Conservation (phyloP, 2,888 invertebrate genomes). For the Pollenia amentaria region DNA sequence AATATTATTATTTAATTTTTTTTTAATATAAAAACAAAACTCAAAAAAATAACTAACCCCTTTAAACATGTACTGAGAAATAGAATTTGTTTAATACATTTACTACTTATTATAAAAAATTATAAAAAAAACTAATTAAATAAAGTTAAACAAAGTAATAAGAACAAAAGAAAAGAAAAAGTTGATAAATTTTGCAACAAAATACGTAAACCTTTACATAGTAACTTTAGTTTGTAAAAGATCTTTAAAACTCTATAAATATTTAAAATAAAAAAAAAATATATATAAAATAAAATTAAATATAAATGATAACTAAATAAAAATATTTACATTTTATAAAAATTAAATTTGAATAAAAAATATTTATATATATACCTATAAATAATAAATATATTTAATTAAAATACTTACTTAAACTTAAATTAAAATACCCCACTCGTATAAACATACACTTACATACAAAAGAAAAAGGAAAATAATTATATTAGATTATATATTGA, state of each 20-base stretch:
- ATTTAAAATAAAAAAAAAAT: slow-evolving; percentile 62
- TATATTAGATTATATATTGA: neutral
- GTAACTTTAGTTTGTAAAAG: slow-evolving; percentile 80
- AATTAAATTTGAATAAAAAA: slow-evolving; percentile 2
- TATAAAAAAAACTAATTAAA: slow-evolving; percentile 28
- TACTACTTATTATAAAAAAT: slow-evolving; percentile 20
- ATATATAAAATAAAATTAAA: slow-evolving; percentile 60
- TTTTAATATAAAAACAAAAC: slow-evolving; percentile 1
- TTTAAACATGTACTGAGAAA: slow-evolving; percentile 62
- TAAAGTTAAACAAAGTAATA: slow-evolving; percentile 59
- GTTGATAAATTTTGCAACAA: slow-evolving; percentile 74
- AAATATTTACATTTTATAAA: slow-evolving; percentile 75
- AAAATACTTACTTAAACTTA: slow-evolving; percentile 57
- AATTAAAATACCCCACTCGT: slow-evolving; percentile 52
- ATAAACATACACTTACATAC: slow-evolving; percentile 38
- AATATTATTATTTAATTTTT: neutral
- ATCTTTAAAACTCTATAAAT: slow-evolving; percentile 71
- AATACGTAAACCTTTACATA: slow-evolving; percentile 83
- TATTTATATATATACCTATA: slow-evolving; percentile 37
- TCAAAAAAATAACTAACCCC: slow-evolving; percentile 5
- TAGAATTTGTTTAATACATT: slow-evolving; percentile 54
- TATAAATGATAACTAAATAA: neutral
- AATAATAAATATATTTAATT: slow-evolving; percentile 55
- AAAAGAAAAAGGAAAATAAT: neutral
- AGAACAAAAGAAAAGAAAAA: slow-evolving; percentile 48